A percentile compares a stretch with the other conserved stretches of the same genome.
Evolutionary conservation across 2,113 vertebrate species (phyloP).

Genomic region (Prolemur simus): DNA sequence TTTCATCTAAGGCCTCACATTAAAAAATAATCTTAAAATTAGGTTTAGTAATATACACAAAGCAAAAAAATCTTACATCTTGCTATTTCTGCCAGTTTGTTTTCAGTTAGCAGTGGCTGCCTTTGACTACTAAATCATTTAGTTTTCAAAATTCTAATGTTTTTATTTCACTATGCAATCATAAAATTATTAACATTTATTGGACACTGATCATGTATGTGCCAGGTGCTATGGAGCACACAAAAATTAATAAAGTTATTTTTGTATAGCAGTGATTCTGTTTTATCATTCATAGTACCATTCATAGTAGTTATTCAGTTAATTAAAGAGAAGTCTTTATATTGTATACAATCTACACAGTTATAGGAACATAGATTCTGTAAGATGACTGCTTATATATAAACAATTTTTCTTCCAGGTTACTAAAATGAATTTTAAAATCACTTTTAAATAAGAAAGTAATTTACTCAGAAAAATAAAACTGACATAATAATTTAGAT

Average conservation of each 20-base stretch:
- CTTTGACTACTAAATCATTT: neutral
- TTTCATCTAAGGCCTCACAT: neutral
- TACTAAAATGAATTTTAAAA: neutral
- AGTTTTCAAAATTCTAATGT: neutral
- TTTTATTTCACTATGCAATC: neutral
- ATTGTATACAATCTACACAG: neutral
- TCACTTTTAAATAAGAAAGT: slow-evolving; percentile 2
- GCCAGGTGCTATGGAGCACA: neutral
- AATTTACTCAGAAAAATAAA: slow-evolving; percentile 41
- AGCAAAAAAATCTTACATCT: neutral
- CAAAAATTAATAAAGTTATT: neutral
- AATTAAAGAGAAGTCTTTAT: neutral
- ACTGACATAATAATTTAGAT: neutral
- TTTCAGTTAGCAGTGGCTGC: neutral
- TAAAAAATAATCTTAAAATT: neutral
- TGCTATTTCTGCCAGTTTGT: neutral
- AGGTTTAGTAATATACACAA: neutral
- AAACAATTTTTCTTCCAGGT: neutral
- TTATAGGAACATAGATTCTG: neutral
- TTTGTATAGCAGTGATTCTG: neutral
- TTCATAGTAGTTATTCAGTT: neutral
- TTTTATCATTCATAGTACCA: neutral
- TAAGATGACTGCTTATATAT: neutral
- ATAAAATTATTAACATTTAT: slow-evolving; percentile 15
- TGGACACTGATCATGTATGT: neutral